Conservation (phyloP, 2,113 vertebrate genomes). For the Talpa occidentalis region DNA sequence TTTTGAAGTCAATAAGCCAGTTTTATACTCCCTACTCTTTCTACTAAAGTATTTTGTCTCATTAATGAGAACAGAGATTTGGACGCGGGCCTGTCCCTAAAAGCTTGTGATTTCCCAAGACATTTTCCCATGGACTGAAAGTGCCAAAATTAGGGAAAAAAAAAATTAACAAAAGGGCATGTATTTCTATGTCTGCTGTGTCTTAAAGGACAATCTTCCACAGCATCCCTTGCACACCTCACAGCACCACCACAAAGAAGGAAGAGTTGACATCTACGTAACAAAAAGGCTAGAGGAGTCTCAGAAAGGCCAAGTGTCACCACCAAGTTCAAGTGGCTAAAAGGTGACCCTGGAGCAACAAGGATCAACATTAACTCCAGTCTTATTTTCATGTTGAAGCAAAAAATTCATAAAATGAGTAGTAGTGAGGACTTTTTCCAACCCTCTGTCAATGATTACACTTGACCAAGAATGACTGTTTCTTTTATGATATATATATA, state of each 20-base stretch:
- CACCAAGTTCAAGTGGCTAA: neutral
- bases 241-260: neutral
- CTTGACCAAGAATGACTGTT: constrained; percentile 2
- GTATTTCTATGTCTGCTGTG: neutral
- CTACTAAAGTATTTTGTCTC: neutral
- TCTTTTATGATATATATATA: constrained; percentile 45
- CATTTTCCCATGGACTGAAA: neutral
- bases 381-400: neutral
- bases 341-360: neutral
- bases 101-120: neutral
- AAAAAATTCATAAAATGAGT: neutral
- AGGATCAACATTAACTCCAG: neutral
- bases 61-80: neutral
- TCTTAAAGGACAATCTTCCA: neutral
- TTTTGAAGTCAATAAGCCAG: neutral
- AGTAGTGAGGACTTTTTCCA: neutral
- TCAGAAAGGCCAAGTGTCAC: neutral
- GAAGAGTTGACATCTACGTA: neutral
- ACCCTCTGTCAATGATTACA: neutral
- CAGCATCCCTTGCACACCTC: neutral
- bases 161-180: neutral
- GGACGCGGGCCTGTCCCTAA: neutral
- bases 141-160: neutral
- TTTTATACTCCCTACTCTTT: neutral
- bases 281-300: neutral